Conservation (phyloP, 2,888 invertebrate species). For the Ramazzottius varieornatus region DNA sequence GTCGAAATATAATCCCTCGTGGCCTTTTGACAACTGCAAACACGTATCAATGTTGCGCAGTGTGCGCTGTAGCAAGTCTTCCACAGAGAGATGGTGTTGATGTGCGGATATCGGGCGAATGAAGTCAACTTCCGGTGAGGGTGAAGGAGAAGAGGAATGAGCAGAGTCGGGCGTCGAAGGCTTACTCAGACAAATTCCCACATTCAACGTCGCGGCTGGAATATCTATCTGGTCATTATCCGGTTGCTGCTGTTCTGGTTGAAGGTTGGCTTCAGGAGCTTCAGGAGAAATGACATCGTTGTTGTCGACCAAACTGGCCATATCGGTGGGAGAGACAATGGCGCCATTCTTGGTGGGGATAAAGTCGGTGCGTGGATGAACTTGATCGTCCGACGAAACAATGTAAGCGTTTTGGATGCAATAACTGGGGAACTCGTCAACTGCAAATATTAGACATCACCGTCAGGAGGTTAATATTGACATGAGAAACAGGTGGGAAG, state of each 20-base stretch:
- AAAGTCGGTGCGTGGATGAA: background rate
- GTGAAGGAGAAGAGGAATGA: background rate
- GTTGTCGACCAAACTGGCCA: background rate
- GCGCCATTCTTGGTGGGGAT: background rate
- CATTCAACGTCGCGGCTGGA: background rate
- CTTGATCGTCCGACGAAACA: background rate
- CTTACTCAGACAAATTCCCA: background rate
- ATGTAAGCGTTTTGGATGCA: constrained; percentile 1
- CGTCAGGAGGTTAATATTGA: background rate
- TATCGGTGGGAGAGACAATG: background rate
- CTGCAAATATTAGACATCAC: background rate
- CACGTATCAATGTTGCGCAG: background rate
- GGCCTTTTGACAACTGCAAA: no score
- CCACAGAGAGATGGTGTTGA: background rate
- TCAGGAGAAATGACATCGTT: no score
- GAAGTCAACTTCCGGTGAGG: background rate
- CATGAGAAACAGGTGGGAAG: no score
- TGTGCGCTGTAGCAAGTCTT: background rate
- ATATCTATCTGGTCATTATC: background rate
- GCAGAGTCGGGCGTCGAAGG: background rate
- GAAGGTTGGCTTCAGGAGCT: background rate
- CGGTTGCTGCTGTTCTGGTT: no score
- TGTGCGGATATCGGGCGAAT: background rate
- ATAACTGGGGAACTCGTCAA: background rate
- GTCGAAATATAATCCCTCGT: no score